Evolutionary conservation across 2,888 invertebrate genomes (phyloP), one percentile per base, ranked within the genome.

Genomic region (Diarsia dahlii): DNA sequence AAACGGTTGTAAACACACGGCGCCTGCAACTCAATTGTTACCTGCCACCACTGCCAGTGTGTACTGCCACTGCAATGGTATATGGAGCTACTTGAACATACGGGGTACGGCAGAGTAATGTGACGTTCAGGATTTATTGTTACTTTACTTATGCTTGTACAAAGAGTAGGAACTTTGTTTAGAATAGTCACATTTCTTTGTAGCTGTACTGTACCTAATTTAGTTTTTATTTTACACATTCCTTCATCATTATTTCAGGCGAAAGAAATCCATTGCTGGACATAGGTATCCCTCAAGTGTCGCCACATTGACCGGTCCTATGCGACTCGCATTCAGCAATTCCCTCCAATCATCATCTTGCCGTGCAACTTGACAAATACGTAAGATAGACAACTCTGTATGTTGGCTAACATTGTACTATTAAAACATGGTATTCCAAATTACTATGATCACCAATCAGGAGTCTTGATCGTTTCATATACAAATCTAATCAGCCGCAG

Each of bases 21-120:
- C 72, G 84, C 77, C 74, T 75, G 80, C 78, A 65, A 79, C 77
- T 82, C 86, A 87, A 84, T 86, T 87, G 82, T 82, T 87, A 87
- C 87, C 87, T 87, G 87, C 63, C 63, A n/a, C 63, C n/a, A n/a
- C 45, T 18, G 63, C 48, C 71, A 69, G 58, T 63, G 62, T 60
- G 70, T 60, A 23, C 58, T 10, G 71, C 20, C 54, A 28, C 48
- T 28, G 0, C 46, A 10, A 18, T 28, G 13, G n/a, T 52, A 45
- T 13, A 52, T 45, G 23, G 18, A 2, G 50, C 82, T 58, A 15
- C 74, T 70, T 20, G 20, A 46, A 34, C n/a, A 34, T 20, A 50
- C 34, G 13, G 5, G 23, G 5, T 23, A 45, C n/a, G 18, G 56
- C 54, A 60, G 39, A 70, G 67, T 54, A 48, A 82, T 72, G 64